These are phyloP conservation scores for Brachionus plicatilis DNA, from an alignment of 1,140 invertebrate genomes.

Conservation along the genomic window DNA sequence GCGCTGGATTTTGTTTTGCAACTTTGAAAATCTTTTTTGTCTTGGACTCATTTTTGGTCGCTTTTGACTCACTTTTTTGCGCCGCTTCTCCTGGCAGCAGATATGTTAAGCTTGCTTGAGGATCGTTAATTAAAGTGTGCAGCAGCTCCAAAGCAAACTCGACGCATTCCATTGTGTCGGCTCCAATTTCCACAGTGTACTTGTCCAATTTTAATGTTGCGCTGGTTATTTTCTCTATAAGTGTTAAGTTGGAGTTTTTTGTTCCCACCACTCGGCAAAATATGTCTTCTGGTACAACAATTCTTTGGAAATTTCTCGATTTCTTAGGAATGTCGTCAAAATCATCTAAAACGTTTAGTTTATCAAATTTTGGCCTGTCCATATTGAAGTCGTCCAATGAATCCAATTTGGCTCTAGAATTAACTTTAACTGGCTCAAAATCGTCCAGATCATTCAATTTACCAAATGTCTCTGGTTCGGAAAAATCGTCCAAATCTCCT, in stretches of 20 bases:
- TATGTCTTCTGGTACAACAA: not conserved
- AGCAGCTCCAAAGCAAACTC: not conserved
- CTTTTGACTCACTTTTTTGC: not conserved
- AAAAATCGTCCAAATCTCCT: not conserved
- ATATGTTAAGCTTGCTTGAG: not conserved
- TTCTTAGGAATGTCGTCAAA: not conserved
- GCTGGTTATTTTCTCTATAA: not conserved
- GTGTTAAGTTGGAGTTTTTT: not conserved
- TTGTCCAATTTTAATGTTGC: conserved; percentile 1
- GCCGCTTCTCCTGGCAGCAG: not conserved
- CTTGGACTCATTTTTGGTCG: not conserved
- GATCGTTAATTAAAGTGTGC: conserved; percentile 7
- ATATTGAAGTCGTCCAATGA: not conserved
- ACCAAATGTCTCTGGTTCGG: not conserved
- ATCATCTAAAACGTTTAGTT: not conserved
- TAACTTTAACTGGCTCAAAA: not conserved
- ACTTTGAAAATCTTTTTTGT: not conserved
- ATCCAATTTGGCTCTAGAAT: not conserved
- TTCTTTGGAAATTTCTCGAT: not conserved
- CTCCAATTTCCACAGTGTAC: not conserved
- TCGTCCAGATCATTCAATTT: conserved; percentile 17
- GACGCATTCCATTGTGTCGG: not conserved
- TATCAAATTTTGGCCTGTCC: not conserved
- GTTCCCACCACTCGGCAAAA: not conserved
- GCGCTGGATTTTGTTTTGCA: not conserved